Conservation (phyloP, 2,888 invertebrate species). For the Hydrotaea cyrtoneurina region DNA sequence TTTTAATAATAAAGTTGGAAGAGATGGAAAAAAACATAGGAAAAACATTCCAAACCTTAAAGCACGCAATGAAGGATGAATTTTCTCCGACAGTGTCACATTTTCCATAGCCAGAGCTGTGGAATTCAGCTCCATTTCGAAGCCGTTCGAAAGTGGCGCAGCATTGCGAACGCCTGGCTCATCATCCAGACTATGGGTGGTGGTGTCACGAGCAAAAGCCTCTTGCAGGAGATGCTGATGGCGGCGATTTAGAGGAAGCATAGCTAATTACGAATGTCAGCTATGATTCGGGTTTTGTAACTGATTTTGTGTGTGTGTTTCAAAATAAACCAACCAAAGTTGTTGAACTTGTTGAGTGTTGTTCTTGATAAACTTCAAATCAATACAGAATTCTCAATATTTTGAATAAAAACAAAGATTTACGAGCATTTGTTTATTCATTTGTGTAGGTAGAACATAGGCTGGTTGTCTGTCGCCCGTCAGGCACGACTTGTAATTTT, state of each 20-base stretch:
- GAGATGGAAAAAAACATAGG: not conserved
- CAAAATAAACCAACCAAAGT: constrained; percentile 30
- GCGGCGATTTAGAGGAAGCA: constrained; percentile 70
- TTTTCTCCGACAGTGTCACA: constrained; percentile 61
- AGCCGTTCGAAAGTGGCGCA: constrained; percentile 35
- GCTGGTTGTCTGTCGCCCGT: too few relatives aligned
- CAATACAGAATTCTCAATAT: too few relatives aligned
- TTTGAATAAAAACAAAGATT: not conserved
- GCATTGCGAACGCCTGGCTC: not conserved
- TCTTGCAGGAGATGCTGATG: constrained; percentile 62
- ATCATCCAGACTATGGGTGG: constrained; percentile 20
- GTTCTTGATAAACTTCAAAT: not conserved
- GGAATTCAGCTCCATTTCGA: constrained; percentile 31
- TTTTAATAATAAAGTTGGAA: too few relatives aligned
- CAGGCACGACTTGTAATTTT: not conserved
- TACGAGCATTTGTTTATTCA: not conserved
- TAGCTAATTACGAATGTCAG: constrained; percentile 49
- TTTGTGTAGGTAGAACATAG: not conserved
- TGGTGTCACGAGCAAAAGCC: constrained; percentile 66
- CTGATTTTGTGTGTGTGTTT: not conserved
- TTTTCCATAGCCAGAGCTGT: constrained; percentile 48
- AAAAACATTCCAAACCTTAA: constrained; percentile 70
- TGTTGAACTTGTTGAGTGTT: constrained; percentile 35
- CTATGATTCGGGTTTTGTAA: not conserved
- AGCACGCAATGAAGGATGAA: constrained; percentile 70